Base-by-base conservation (phyloP, 1,140 invertebrate genomes). In the Palaemon carinicauda region DNA sequence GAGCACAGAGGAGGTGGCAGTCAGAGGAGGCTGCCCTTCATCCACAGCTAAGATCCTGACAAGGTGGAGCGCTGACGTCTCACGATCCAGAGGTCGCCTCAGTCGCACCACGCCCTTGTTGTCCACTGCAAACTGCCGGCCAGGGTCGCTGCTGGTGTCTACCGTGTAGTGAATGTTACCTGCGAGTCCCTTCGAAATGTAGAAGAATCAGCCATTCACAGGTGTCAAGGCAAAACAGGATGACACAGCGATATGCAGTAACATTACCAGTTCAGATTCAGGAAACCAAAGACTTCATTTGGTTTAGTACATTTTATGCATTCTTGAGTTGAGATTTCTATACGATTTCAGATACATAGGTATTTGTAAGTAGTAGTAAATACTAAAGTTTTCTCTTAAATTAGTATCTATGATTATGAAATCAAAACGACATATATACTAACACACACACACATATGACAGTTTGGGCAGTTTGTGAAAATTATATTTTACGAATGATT, bases 21-120 rank as follows among this genome's bases (percentile, higher is more conserved):
- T 90, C 74, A 71, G 93, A 94, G 1, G 96, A 7, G 82, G 87
- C 29, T 87, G 33, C 19, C 91, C 91, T 56, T 87, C 89, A 84
- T 92, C 91, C 3, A 90, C 90, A 95, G 88, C 91, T 29, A 94
- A 92, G 51, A 98, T 95, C 89, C 95, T 93, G 2, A 85, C 83
- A 21, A 31, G 41, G 41, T 85, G 83, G 3, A 31, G 24, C 54
- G 15, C 33, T 12, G 83, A 33, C 17, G 52, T 21, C 17, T 89
- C 84, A 17, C 93, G 93, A 21, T 89, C 81, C 29, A 92, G 89
- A 5, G 27, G 17, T 2, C 79, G 87, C 2, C 88, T 80, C 9
- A 90, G 80, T 91, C 95, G 95, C 41, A 98, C 95, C 0, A 97
- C 96, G 1, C 97, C 97, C 7, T 94, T 96, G 89, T 94, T 92